Base-by-base conservation (phyloP, 2,888 invertebrate species). In the Epirrita christyi region DNA sequence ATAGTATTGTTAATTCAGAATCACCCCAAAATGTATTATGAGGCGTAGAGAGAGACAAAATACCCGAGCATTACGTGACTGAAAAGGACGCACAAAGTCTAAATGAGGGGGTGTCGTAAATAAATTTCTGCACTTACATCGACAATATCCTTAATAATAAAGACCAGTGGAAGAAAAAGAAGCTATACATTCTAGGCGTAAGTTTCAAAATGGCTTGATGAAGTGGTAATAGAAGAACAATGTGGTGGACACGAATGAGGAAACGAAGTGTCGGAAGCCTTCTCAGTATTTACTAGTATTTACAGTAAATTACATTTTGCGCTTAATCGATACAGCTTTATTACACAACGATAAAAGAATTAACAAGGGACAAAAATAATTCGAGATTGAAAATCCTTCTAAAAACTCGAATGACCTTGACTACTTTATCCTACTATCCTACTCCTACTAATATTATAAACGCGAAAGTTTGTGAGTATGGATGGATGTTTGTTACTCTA, bases 21-120 rank as follows among this genome's bases (percentile, higher is more conserved):
- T 85, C 83, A 78, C 85, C 86, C 86, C 76, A 76, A 81, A 84
- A 81, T 85, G 80, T 83, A 83, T 85, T 81, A 83, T 77, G 71
- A 73, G 74, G 67, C 72, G 73, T 53, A 58, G 75, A 83, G 49
- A 66, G 78, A 71, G 82, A 83, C 75, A 74, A 68, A 72, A 60
- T 64, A 70, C 71, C 53, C 48, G 55, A 63, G 52, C 48, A 63
- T 64, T 68, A 64, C 61, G 68, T 53, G 59, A 65, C 64, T 62
- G 80, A 85, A 71, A 66, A 80, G 73, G 85, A 86, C 65, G 68
- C 68, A 70, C 75, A 64, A 77, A 66, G 71, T 75, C 79, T 82
- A 85, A 86, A 85, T 83, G 80, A 84, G 85, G 81, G 86, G 84
- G 85, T 86, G 85, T 85, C 82, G 81, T 86, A 86, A 86, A 86